Evolutionary conservation across 2,797 vertebrate species (phyloP).

Genomic region (Rhinatrema bivittatum): DNA sequence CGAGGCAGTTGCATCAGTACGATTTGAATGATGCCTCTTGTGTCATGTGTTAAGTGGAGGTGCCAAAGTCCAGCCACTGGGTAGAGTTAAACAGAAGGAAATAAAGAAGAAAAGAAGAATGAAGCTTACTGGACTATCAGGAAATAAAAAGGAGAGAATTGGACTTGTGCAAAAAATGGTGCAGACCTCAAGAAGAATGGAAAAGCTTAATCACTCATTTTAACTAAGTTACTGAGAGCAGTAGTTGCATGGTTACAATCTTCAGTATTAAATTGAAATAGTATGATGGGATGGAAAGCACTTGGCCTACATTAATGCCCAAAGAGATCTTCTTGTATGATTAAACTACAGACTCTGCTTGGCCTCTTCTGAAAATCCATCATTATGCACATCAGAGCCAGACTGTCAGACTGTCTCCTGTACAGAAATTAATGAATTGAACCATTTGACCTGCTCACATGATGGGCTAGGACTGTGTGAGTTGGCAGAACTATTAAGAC

Average conservation of each 20-base stretch:
- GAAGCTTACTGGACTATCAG: too few species aligned
- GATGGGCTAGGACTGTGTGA: constrained; percentile 5
- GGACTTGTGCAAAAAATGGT: not conserved
- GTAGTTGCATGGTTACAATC: not conserved
- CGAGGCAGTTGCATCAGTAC: too few species aligned
- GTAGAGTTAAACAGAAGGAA: too few species aligned
- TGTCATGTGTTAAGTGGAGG: too few species aligned
- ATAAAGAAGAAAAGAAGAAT: too few species aligned
- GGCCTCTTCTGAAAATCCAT: constrained; percentile 26
- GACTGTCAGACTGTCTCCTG: constrained; percentile 21
- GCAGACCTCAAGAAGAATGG: rapidly evolving
- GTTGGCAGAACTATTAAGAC: constrained; percentile 3
- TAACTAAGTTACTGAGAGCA: constrained; percentile 1
- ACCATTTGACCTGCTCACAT: not conserved
- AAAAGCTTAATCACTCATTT: constrained; percentile 1
- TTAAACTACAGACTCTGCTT: constrained; percentile 33
- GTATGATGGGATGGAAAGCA: constrained; percentile 11
- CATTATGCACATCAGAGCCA: constrained; percentile 28
- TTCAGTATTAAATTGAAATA: constrained; percentile 7
- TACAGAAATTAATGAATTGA: constrained; percentile 34
- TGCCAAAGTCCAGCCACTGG: too few species aligned
- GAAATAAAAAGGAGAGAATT: not conserved
- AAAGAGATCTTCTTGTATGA: constrained; percentile 10
- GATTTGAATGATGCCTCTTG: too few species aligned
- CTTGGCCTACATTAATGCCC: constrained; percentile 29